Percentiles rank a stretch among this genome's conserved stretches.
phyloP scores from a whole-genome alignment of 2,888 invertebrate genomes.

The Atrina japonica region DNA sequence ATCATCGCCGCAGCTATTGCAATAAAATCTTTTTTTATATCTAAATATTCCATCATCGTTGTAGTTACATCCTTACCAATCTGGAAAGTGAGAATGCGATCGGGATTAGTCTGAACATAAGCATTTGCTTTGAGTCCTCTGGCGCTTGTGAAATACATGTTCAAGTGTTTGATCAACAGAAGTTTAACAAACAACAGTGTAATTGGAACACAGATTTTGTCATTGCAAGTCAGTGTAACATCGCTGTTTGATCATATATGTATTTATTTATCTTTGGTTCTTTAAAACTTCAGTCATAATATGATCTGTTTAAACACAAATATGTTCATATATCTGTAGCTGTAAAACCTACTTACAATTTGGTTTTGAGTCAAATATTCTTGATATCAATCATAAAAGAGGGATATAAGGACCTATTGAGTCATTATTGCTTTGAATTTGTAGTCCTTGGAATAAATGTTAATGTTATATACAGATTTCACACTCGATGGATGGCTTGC shows the following conservation, averaged over 20 bases:
- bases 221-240: slow-evolving; percentile 6
- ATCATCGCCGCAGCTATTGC: too few relatives aligned
- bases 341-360: too few relatives aligned
- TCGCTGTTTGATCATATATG: background rate
- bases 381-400: too few relatives aligned
- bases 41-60: too few relatives aligned
- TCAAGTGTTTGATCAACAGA: slow-evolving; percentile 43
- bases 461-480: too few relatives aligned
- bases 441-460: too few relatives aligned
- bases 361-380: too few relatives aligned
- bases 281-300: background rate
- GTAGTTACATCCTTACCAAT: slow-evolving; percentile 21
- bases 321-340: too few relatives aligned
- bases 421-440: too few relatives aligned
- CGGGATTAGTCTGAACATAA: slow-evolving; percentile 28
- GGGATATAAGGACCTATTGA: too few relatives aligned
- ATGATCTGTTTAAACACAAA: too few relatives aligned
- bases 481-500: slow-evolving; percentile 12
- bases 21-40: too few relatives aligned
- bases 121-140: slow-evolving; percentile 36
- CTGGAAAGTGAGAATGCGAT: slow-evolving; percentile 27
- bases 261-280: background rate
- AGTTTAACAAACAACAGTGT: slow-evolving; percentile 39
- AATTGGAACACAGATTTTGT: slow-evolving; percentile 38
- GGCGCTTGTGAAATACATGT: slow-evolving; percentile 42